phyloP scores from a whole-genome alignment of 2,888 invertebrate species.

The Apamea sordens region DNA sequence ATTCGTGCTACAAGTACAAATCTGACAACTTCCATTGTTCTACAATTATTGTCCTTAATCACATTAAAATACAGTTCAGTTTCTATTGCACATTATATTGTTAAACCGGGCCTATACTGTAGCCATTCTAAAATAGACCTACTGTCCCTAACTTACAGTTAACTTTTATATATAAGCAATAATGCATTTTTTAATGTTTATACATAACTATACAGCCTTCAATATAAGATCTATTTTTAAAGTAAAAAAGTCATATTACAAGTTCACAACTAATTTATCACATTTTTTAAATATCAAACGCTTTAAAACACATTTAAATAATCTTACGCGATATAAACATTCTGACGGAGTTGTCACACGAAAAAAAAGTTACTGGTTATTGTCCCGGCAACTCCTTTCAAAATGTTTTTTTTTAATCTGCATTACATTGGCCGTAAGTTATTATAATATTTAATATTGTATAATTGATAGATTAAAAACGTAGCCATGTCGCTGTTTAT shows the following conservation, averaged over 20 bases:
- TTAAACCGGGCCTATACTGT: too few species aligned
- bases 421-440: slow-evolving; percentile 27
- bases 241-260: background rate
- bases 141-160: background rate
- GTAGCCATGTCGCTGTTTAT: background rate
- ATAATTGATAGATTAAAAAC: slow-evolving; percentile 15
- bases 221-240: background rate
- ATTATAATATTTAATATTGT: slow-evolving; percentile 3
- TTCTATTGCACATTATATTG: slow-evolving; percentile 6
- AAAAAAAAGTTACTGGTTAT: slow-evolving; percentile 1
- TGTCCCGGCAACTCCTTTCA: background rate
- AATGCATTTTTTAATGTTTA: background rate
- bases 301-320: background rate
- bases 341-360: background rate
- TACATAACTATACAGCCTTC: background rate
- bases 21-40: background rate
- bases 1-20: background rate
- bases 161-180: slow-evolving; percentile 9
- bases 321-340: slow-evolving; percentile 16
- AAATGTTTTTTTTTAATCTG: slow-evolving; percentile 8
- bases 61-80: slow-evolving; percentile 1
- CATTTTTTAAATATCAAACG: background rate
- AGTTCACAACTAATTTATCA: background rate
- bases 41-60: background rate
- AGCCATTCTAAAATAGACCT: background rate